Percentiles rank a stretch among this genome's conserved stretches.
Conservation (phyloP, 2,113 vertebrate genomes). For the Perca fluviatilis region DNA sequence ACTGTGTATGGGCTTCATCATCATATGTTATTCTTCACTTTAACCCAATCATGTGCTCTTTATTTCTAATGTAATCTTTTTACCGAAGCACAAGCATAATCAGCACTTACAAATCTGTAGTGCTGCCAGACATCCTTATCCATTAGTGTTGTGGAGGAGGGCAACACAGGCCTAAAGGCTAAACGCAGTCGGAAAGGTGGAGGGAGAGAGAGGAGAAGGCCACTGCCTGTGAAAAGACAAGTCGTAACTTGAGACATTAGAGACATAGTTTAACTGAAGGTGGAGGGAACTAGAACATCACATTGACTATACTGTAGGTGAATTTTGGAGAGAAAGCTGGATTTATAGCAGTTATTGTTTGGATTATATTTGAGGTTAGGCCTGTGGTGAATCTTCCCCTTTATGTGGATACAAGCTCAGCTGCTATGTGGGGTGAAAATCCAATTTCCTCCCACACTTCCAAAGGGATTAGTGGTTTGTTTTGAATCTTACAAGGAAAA, state of each 20-base stretch:
- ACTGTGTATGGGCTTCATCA: conserved; percentile 50
- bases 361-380: conserved; percentile 10
- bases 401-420: conserved; percentile 27
- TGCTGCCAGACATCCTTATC: conserved; percentile 72
- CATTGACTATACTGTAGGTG: conserved; percentile 34
- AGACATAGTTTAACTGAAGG: conserved; percentile 41
- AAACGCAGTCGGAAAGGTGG: conserved; percentile 50
- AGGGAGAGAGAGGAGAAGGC: conserved; percentile 39
- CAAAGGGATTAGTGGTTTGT: conserved; percentile 41
- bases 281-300: conserved; percentile 42
- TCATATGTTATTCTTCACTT: conserved; percentile 62
- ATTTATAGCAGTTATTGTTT: conserved; percentile 20
- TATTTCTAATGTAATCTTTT: conserved; percentile 74
- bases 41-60: conserved; percentile 75
- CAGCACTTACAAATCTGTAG: conserved; percentile 66
- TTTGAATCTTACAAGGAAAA: conserved; percentile 32
- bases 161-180: conserved; percentile 65
- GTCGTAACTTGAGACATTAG: conserved; percentile 63
- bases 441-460: conserved; percentile 50
- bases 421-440: conserved; percentile 35
- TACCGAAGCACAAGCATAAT: conserved; percentile 65
- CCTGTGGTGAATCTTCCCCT: not conserved
- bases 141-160: conserved; percentile 72
- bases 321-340: conserved; percentile 10
- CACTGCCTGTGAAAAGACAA: conserved; percentile 44